phyloP scores from a whole-genome alignment of 2,888 invertebrate genomes.

The Glyphotaelius pellucidus region DNA sequence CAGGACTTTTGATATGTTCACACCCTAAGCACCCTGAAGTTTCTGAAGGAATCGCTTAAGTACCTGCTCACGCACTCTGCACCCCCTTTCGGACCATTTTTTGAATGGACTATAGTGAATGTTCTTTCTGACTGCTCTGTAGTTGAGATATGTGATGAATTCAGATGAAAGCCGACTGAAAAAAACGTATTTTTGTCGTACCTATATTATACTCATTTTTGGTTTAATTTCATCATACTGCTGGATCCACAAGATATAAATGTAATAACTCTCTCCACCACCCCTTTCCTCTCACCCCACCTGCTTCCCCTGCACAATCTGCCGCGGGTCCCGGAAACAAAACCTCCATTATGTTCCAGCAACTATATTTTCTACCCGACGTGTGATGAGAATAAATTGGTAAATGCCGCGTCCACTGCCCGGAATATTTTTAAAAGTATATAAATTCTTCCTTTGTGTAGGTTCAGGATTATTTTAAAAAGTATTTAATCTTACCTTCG shows the following conservation, averaged over 20 bases:
- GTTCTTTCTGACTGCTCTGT: too few relatives aligned
- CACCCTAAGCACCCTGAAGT: too few relatives aligned
- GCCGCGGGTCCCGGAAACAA: slow-evolving; percentile 35
- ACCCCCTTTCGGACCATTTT: too few relatives aligned
- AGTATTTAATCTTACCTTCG: background rate
- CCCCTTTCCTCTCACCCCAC: background rate
- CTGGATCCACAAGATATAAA: background rate
- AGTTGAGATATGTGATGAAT: too few relatives aligned
- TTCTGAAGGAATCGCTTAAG: too few relatives aligned
- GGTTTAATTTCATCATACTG: background rate
- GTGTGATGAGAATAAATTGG: slow-evolving; percentile 40
- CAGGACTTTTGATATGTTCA: too few relatives aligned
- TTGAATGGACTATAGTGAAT: too few relatives aligned
- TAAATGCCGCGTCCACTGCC: slow-evolving; percentile 5
- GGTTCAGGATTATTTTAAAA: background rate
- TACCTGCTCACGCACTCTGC: too few relatives aligned
- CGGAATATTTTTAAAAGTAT: background rate
- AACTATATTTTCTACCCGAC: slow-evolving; percentile 32
- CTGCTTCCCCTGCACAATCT: background rate
- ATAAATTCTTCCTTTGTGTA: background rate
- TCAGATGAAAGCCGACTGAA: too few relatives aligned
- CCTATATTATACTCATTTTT: too few relatives aligned
- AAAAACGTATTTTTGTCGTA: too few relatives aligned
- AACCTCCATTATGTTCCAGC: slow-evolving; percentile 39
- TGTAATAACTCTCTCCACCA: background rate